phyloP scores from a whole-genome alignment of 2,888 invertebrate genomes.

The Idaea aversata region DNA sequence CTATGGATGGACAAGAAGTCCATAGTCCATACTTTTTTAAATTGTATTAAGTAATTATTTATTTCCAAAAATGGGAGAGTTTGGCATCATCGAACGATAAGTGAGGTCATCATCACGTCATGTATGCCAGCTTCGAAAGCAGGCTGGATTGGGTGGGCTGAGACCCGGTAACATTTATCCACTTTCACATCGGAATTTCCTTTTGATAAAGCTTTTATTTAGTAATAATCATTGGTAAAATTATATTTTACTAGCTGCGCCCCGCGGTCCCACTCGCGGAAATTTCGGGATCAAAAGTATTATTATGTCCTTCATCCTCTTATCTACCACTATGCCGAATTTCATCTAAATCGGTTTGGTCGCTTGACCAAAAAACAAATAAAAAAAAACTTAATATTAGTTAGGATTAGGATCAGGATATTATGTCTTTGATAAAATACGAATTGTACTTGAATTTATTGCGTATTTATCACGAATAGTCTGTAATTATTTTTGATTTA shows the following conservation, averaged over 20 bases:
- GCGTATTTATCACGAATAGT: too few species aligned
- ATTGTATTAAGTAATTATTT: too few species aligned
- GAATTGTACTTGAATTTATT: too few species aligned
- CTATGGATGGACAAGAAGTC: too few species aligned
- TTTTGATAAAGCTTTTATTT: slow-evolving; percentile 6
- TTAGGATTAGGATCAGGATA: too few species aligned
- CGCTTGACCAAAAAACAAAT: too few species aligned
- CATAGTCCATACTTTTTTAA: too few species aligned
- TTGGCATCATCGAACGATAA: neutral
- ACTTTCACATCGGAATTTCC: slow-evolving; percentile 20
- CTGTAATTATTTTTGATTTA: neutral
- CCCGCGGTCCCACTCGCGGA: too few species aligned
- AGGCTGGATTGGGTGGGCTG: slow-evolving; percentile 19
- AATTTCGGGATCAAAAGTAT: too few species aligned
- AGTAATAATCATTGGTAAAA: neutral
- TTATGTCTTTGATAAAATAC: too few species aligned
- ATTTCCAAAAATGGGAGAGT: neutral
- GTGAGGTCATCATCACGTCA: slow-evolving; percentile 20
- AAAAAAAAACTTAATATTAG: too few species aligned
- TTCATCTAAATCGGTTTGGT: too few species aligned
- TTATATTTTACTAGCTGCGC: neutral
- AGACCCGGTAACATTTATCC: slow-evolving; percentile 8
- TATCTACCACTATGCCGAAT: neutral
- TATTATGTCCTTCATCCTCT: neutral
- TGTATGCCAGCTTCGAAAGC: slow-evolving; percentile 10